Evolutionary conservation across 2,888 invertebrate genomes (phyloP).

Genomic region (Luffia ferchaultella): DNA sequence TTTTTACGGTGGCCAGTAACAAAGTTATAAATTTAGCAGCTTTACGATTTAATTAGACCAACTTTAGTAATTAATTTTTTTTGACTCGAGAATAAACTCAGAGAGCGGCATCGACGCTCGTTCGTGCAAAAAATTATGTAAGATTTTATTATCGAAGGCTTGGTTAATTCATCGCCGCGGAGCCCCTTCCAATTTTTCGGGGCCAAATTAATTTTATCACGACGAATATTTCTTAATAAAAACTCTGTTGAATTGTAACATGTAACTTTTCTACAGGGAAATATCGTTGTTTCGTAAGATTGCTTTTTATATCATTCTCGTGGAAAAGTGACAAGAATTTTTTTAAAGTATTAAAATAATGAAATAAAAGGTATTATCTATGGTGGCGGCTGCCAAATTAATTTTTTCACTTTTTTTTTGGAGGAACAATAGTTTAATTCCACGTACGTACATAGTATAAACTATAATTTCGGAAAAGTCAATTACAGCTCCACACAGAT

Average conservation of each 20-base stretch:
- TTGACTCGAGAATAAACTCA: conserved; percentile 27
- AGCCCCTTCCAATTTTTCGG: background rate
- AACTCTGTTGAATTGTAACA: background rate
- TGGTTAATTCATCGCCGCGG: background rate
- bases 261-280: no score
- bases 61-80: conserved; percentile 54
- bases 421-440: no score
- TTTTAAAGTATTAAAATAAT: no score
- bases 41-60: conserved; percentile 33
- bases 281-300: no score
- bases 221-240: background rate
- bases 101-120: conserved; percentile 30
- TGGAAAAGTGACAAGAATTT: no score
- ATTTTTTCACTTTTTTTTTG: no score
- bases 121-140: conserved; percentile 34
- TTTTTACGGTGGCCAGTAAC: background rate
- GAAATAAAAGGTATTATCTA: no score
- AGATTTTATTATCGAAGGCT: conserved; percentile 1
- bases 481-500: no score
- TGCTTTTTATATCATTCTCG: no score
- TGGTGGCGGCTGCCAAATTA: no score
- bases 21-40: conserved; percentile 17
- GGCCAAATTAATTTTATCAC: background rate
- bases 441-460: no score
- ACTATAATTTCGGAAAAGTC: no score